Conservation (phyloP, 2,797 vertebrate species). For the Valencia hispanica region DNA sequence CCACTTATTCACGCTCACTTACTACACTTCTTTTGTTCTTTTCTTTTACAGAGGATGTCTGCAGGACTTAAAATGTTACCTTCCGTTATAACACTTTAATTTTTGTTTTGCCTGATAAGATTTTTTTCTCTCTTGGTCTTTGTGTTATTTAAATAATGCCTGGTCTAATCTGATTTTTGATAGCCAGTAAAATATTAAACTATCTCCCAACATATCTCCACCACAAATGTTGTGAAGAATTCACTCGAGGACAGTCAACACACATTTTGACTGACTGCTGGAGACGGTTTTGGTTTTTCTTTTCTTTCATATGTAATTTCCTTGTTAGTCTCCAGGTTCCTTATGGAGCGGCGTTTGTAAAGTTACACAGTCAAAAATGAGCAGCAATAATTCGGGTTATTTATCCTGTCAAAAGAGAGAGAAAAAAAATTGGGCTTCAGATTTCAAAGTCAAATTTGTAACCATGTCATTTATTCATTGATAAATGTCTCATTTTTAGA, state of each 20-base stretch:
- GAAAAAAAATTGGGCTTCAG: no score
- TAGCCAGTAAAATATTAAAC: not conserved
- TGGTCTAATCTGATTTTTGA: not conserved
- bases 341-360: no score
- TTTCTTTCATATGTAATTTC: not conserved
- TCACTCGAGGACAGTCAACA: not conserved
- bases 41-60: slow-evolving; percentile 1
- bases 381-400: no score
- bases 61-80: slow-evolving; percentile 14
- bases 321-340: not conserved
- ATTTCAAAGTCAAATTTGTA: no score
- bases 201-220: not conserved
- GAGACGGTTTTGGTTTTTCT: not conserved
- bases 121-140: not conserved
- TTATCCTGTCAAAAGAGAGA: no score
- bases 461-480: no score
- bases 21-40: slow-evolving; percentile 25
- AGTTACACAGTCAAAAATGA: no score
- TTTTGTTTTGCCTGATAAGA: not conserved
- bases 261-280: not conserved
- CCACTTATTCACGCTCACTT: slow-evolving; percentile 51
- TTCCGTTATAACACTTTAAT: not conserved
- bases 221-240: not conserved
- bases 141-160: not conserved
- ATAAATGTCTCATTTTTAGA: no score